These are phyloP conservation scores for Falco berigora DNA, from an alignment of 2,797 vertebrate genomes.

Conservation along the genomic window DNA sequence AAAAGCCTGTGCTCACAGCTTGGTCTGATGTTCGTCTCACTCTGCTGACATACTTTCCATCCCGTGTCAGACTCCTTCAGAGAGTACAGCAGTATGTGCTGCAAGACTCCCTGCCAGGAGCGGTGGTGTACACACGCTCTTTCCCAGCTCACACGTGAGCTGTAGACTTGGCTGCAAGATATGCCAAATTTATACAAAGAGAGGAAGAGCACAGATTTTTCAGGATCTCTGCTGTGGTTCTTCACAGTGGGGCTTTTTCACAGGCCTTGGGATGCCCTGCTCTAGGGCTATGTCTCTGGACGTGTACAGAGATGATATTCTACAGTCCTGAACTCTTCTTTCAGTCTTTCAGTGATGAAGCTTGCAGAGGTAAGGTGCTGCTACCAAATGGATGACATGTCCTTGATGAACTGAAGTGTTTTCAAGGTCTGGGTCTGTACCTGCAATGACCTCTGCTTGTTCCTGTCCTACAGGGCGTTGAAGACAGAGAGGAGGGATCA, in stretches of 20 bases:
- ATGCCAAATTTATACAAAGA: background rate
- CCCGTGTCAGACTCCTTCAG: background rate
- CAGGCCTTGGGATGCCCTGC: background rate
- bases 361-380: background rate
- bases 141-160: fast-evolving
- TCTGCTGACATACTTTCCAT: background rate
- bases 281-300: background rate
- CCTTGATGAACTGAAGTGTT: background rate
- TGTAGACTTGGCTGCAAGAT: background rate
- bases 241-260: background rate
- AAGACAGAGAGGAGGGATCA: background rate
- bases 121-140: fast-evolving
- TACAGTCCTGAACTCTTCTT: background rate
- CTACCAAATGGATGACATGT: background rate
- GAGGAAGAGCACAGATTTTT: background rate
- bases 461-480: background rate
- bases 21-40: background rate
- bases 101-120: background rate
- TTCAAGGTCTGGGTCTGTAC: background rate
- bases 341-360: background rate
- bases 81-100: background rate
- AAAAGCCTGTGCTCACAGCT: background rate
- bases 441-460: background rate
- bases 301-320: background rate
- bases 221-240: background rate